Evolutionary conservation across 2,113 vertebrate genomes (phyloP), one percentile per base, ranked within the genome.

Genomic region (Oreocharis arfaki): DNA sequence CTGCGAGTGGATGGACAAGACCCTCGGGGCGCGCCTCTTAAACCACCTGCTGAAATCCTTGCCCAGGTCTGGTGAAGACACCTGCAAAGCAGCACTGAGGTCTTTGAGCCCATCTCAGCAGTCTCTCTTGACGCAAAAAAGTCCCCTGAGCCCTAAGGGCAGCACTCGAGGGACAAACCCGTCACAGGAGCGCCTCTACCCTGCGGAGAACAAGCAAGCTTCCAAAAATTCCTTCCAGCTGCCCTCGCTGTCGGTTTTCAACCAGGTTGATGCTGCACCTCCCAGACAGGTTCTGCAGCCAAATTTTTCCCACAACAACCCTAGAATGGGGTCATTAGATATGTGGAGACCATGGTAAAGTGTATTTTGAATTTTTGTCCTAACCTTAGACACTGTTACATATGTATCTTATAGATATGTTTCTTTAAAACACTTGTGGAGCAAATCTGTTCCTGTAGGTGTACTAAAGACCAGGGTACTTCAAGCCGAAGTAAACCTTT

Each of bases 351-450:
- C 99, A 2, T 99, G 99, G 99, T 99, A 98, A 98, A 95, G 74
- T 35, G 65, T 49, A 32, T 35, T 93, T 89, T 77, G 35, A 57
- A 81, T 52, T 37, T 81, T 93, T 75, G 59, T 82, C 91, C 93
- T 97, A 96, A 96, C 80, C 83, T 95, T 98, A 98, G 98, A 97
- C 97, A 95, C 93, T 98, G 96, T 96, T 96, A 98, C 64, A 1
- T 97, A 98, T 99, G 98, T 99, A 99, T 99, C 99, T 99, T 99
- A 99, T 99, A 99, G 99, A 99, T 99, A 99, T 99, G 98, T 93
- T 98, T 98, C 97, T 98, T 98, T 98, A 98, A 98, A 98, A 98
- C 97, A 98, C 98, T 96, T 94, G 84, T 98, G 98, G 98, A 98
- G 96, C 98, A 78, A 83, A 96, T 98, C 97, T 98, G 98, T 93